These are phyloP conservation scores for Cydia splendana DNA, from an alignment of 1,140 invertebrate species.

Conservation along the genomic window DNA sequence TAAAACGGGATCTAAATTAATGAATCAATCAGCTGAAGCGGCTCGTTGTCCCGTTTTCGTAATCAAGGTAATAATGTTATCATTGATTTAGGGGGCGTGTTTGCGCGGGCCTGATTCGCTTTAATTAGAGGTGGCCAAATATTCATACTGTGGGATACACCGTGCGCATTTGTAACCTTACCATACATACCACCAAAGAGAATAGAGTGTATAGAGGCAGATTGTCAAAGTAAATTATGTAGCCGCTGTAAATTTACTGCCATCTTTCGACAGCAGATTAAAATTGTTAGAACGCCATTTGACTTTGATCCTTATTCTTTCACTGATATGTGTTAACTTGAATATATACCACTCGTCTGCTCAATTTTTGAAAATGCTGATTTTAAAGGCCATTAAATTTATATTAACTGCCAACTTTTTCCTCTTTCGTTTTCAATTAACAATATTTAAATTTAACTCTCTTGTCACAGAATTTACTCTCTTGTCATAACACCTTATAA, in stretches of 20 bases:
- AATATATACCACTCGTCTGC: neutral
- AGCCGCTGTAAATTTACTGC: too few relatives aligned
- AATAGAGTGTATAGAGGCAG: too few relatives aligned
- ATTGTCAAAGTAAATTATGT: too few relatives aligned
- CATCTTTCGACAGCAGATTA: too few relatives aligned
- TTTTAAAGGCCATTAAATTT: neutral
- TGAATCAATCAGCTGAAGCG: neutral
- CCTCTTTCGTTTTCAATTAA: neutral
- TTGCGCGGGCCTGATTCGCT: neutral
- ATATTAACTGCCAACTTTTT: neutral
- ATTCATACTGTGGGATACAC: neutral
- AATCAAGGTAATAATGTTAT: constrained; percentile 15
- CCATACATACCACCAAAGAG: neutral
- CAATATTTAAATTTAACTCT: neutral
- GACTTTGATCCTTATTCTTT: too few relatives aligned
- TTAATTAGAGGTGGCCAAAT: neutral
- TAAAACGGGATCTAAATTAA: neutral
- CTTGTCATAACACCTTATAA: neutral
- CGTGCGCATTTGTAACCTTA: neutral
- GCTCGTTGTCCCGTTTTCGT: neutral
- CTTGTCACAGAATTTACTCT: neutral
- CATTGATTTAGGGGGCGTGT: constrained; percentile 16
- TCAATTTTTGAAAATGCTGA: neutral
- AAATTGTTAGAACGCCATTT: too few relatives aligned
- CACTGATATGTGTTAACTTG: too few relatives aligned